Evolutionary conservation across 2,888 invertebrate species (phyloP).

Genomic region (Dasysyrphus tricinctus): DNA sequence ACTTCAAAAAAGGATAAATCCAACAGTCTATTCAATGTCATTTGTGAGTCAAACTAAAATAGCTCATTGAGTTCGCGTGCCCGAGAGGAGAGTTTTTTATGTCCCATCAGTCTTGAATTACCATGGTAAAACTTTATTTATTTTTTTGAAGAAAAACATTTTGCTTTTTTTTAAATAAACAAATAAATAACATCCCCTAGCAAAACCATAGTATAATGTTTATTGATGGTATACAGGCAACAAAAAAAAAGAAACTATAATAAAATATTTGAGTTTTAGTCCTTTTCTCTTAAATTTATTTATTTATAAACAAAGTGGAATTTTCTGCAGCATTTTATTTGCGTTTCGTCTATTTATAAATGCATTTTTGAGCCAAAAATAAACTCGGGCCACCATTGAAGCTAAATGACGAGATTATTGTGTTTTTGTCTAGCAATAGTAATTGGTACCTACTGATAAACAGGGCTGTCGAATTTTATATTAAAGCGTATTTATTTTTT

Average conservation of each 20-base stretch:
- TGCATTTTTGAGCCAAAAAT: constrained; percentile 50
- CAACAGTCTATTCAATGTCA: constrained; percentile 50
- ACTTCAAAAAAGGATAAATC: constrained; percentile 40
- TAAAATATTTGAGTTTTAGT: not conserved
- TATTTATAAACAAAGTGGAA: constrained; percentile 29
- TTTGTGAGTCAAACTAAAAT: constrained; percentile 68
- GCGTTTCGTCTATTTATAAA: constrained; percentile 52
- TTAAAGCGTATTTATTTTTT: too few relatives aligned
- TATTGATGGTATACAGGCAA: not conserved
- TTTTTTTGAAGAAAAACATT: not conserved
- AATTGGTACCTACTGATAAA: not conserved
- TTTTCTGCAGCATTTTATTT: constrained; percentile 37
- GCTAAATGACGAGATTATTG: constrained; percentile 45
- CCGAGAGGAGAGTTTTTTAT: not conserved
- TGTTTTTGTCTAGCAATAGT: constrained; percentile 40
- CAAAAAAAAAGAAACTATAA: not conserved
- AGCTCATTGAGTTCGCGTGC: constrained; percentile 47
- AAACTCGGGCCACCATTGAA: constrained; percentile 16
- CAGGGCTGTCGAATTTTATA: not conserved
- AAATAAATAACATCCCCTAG: not conserved
- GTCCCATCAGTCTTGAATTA: constrained; percentile 23
- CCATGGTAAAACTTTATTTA: not conserved
- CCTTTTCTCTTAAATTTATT: constrained; percentile 10
- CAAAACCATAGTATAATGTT: not conserved
- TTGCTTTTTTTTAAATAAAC: not conserved